Conservation (phyloP, 2,113 vertebrate genomes). For the Corythoichthys haematopterus region DNA sequence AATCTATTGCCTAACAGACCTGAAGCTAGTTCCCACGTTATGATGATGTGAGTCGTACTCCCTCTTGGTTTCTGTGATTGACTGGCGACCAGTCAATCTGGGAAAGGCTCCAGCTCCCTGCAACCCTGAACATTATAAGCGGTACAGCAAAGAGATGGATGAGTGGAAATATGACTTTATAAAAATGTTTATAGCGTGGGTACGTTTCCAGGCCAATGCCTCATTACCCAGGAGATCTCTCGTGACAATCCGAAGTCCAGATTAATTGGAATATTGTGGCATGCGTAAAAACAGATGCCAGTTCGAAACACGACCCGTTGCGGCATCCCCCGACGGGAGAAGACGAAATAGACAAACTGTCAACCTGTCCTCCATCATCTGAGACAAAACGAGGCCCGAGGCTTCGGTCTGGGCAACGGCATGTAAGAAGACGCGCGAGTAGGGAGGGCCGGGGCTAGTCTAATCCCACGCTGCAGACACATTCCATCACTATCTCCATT, state of each 20-base stretch:
- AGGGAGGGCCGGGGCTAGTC: background rate
- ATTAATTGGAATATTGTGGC: background rate
- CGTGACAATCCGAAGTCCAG: background rate
- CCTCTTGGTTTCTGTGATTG: background rate
- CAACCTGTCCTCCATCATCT: slow-evolving; percentile 20
- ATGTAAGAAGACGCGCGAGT: slow-evolving; percentile 28
- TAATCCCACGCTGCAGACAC: slow-evolving; percentile 56
- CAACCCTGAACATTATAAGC: background rate
- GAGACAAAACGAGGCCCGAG: slow-evolving; percentile 32
- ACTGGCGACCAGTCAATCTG: background rate
- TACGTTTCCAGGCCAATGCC: background rate
- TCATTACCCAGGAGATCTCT: background rate
- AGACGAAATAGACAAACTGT: slow-evolving; percentile 2
- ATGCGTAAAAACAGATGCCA: background rate
- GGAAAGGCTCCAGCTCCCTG: background rate
- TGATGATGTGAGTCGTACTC: background rate
- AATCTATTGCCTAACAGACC: too few species aligned
- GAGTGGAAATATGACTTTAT: background rate
- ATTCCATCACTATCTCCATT: slow-evolving; percentile 59
- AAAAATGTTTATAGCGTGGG: background rate
- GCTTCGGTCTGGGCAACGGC: slow-evolving; percentile 49
- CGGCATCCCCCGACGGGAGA: background rate
- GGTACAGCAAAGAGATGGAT: background rate
- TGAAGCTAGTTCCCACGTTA: too few species aligned
- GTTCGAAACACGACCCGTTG: background rate